phyloP scores from a whole-genome alignment of 1,140 invertebrate species.

The Mylabris phalerata region DNA sequence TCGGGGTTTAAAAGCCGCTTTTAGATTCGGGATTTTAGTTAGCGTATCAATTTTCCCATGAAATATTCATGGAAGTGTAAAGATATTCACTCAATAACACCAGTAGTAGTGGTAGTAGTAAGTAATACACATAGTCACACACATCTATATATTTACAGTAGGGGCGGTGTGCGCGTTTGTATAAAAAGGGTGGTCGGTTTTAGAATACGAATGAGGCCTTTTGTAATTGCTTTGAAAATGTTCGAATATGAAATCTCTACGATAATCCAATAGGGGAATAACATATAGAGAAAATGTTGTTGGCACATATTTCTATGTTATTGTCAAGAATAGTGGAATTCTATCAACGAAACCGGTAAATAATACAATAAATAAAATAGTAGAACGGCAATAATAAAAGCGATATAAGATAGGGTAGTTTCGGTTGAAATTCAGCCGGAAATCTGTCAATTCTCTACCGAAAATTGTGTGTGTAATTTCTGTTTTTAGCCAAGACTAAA shows the following conservation, averaged over 20 bases:
- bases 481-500: no score
- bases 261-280: constrained; percentile 9
- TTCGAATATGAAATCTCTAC: constrained; percentile 14
- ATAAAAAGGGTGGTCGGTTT: constrained; percentile 10
- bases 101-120: background rate
- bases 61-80: constrained; percentile 13
- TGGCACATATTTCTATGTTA: no score
- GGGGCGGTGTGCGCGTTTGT: background rate
- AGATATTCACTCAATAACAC: constrained; percentile 1
- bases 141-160: constrained; percentile 3
- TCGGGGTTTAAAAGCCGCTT: no score
- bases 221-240: constrained; percentile 16
- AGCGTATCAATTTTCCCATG: constrained; percentile 12
- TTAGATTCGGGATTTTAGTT: constrained; percentile 11
- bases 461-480: no score
- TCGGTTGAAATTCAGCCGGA: no score
- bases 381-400: no score
- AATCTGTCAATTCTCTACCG: no score
- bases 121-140: constrained; percentile 2
- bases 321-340: no score
- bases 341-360: no score
- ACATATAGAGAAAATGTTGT: no score
- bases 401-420: no score
- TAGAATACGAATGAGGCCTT: constrained; percentile 15
- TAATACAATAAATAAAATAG: no score